phyloP scores from a whole-genome alignment of 2,797 vertebrate species.

The Diplodus puntazzo region DNA sequence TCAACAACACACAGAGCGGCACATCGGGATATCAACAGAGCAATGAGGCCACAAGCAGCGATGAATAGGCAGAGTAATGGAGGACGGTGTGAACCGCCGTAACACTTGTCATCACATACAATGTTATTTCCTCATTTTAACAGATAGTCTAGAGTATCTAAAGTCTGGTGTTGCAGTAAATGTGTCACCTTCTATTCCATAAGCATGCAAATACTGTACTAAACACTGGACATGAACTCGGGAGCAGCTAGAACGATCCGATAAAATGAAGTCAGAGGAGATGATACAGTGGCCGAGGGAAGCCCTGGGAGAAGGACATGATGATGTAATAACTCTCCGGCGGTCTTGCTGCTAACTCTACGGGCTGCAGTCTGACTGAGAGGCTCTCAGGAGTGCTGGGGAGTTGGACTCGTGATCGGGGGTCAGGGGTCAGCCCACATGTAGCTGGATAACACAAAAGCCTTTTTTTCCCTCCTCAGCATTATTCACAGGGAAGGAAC shows the following conservation, averaged over 20 bases:
- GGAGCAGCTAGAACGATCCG: slow-evolving; percentile 2
- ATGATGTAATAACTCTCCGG: slow-evolving; percentile 20
- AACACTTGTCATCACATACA: slow-evolving; percentile 8
- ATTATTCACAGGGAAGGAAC: slow-evolving; percentile 76
- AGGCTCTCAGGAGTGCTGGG: slow-evolving; percentile 61
- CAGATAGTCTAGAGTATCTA: background rate
- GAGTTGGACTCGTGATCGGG: slow-evolving; percentile 80
- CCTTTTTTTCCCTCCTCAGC: slow-evolving; percentile 69
- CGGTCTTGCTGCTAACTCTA: slow-evolving; percentile 11
- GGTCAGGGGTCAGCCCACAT: slow-evolving; percentile 82
- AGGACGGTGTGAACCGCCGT: background rate
- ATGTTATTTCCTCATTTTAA: slow-evolving; percentile 7
- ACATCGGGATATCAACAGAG: slow-evolving; percentile 9
- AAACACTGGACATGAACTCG: background rate
- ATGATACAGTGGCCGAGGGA: background rate
- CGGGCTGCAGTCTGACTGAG: slow-evolving; percentile 41
- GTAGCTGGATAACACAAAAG: slow-evolving; percentile 75
- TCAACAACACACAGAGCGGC: slow-evolving; percentile 22
- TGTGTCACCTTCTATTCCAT: background rate
- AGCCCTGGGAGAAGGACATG: slow-evolving; percentile 23
- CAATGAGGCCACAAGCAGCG: slow-evolving; percentile 27
- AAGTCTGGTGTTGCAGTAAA: background rate
- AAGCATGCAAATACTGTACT: slow-evolving; percentile 33
- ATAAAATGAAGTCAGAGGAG: background rate
- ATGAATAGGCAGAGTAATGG: background rate